Base-by-base conservation (phyloP, 2,113 vertebrate species). In the Podocnemis expansa region DNA sequence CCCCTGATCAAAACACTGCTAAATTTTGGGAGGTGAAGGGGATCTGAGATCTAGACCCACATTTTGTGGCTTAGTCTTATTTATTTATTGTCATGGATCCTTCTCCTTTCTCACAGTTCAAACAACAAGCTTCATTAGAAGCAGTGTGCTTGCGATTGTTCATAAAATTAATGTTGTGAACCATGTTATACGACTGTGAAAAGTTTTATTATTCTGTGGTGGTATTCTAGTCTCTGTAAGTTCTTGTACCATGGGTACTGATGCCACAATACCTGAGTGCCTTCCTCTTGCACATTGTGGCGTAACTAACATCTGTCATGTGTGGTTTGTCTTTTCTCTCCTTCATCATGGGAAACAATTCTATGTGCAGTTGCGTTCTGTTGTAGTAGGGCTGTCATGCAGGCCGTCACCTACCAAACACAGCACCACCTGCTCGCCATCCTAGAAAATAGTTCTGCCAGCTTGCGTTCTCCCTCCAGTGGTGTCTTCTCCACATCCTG, bases 241-340 rank as follows among this genome's bases (percentile, higher is more conserved):
- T 63, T 34, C 9, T 47, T 82, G n/a, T 19, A 56, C 84, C 80
- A 78, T 12, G 21, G 38, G 91, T 89, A 78, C 27, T 12, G 1
- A 12, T 55, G 24, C 31, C 76, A 83, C 82, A 81, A 85, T 14
- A 0, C 84, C 79, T 90, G 12, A 12, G 55, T 90, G 73, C 79
- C 85, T 60, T 51, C 80, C 91, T 94, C 63, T 10, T 41, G 60
- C n/a, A n/a, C 75, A 67, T 9, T 22, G 81, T 29, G 91, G 83
- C 88, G 89, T 81, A 94, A 22, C 43, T 27, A 96, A 41, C 90
- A 91, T 90, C 80, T 96, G 91, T 82, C 90, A 0, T 43, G 70
- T 47, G 60, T 79, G 85, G 5, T 80, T 94, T 70, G 54, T 63
- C 19, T 76, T 78, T 60, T 86, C 85, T 87, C 83, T 80, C 47